Evolutionary conservation across 2,888 invertebrate genomes (phyloP), one percentile per base, ranked within the genome.

Genomic region (Syritta pipiens): DNA sequence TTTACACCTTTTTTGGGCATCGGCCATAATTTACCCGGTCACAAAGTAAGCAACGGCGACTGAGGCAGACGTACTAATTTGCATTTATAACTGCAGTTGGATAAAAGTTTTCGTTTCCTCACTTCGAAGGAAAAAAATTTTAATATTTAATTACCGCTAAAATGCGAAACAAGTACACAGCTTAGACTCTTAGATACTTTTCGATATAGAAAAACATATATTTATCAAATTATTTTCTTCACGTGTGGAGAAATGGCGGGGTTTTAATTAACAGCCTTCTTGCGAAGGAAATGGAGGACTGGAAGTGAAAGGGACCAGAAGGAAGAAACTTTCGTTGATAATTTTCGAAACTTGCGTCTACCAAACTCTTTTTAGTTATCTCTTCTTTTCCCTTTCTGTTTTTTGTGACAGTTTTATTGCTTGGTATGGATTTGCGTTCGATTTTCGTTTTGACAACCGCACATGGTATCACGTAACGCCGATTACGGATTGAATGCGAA

Each of bases 401-500:
- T 63, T 24, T 28, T 20, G 28, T 32, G 30, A 51, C 63, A 51
- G 14, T 63, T 63, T 63, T 53, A 63, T 63, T 59, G 46, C 59
- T 30, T 51, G 46, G 37, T 60, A 44, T 68, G 40, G 62, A 53
- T 63, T 53, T 62, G 53, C 60, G 60, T 53, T 55, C 20, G 35
- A 35, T 37, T 65, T 49, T 35, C 63, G 51, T 62, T 76, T 69
- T 44, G 51, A 69, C 60, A 63, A 76, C 49, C 76, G 63, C 71
- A 59, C 63, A 77, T 65, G 71, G 57, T 59, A 77, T 59, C 76
- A 77, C 76, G 76, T 77, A 77, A 65, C 59, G 65, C 53, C 76
- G 76, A 77, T 77, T 77, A 77, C 63, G 76, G 76, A 46, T 53
- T 65, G 46, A 63, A 22, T 22, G 5, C 48, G 20, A 55, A 22